Evolutionary conservation across 2,797 vertebrate genomes (phyloP).

Genomic region (Centropyge bicolor): DNA sequence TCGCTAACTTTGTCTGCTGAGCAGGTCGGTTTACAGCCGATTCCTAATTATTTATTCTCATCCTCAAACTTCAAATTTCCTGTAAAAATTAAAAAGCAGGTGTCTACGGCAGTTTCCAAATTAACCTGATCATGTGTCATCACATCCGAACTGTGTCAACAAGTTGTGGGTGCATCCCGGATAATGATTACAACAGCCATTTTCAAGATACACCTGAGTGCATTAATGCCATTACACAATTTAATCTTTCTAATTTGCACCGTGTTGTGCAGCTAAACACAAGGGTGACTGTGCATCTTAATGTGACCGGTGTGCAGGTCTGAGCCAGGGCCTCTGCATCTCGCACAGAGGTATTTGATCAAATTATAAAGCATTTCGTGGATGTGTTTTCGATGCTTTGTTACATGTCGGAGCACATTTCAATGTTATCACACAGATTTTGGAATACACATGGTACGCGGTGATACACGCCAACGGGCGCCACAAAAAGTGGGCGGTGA

Average conservation of each 20-base stretch:
- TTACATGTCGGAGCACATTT: slow-evolving; percentile 22
- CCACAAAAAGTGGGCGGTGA: slow-evolving; percentile 31
- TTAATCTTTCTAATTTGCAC: slow-evolving; percentile 59
- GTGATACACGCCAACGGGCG: slow-evolving; percentile 20
- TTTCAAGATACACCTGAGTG: slow-evolving; percentile 35
- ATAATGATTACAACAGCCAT: slow-evolving; percentile 45
- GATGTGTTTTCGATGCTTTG: slow-evolving; percentile 13
- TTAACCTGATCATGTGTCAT: slow-evolving; percentile 5
- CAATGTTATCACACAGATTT: slow-evolving; percentile 45
- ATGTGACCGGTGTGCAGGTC: slow-evolving; percentile 14
- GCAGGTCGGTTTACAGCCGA: background rate
- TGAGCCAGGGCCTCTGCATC: background rate
- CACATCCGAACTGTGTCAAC: slow-evolving; percentile 18
- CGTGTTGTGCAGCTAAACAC: slow-evolving; percentile 38
- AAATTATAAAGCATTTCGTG: slow-evolving; percentile 17
- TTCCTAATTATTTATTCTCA: background rate
- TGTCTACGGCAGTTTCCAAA: slow-evolving; percentile 6
- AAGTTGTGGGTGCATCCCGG: slow-evolving; percentile 1
- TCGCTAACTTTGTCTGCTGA: background rate
- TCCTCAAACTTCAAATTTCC: background rate
- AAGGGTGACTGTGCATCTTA: slow-evolving; percentile 38
- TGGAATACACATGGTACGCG: slow-evolving; percentile 5
- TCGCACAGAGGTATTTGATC: background rate
- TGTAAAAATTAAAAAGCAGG: background rate
- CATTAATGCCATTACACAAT: slow-evolving; percentile 52